Base-by-base conservation (phyloP, 2,113 vertebrate genomes). In the Barbus barbus region DNA sequence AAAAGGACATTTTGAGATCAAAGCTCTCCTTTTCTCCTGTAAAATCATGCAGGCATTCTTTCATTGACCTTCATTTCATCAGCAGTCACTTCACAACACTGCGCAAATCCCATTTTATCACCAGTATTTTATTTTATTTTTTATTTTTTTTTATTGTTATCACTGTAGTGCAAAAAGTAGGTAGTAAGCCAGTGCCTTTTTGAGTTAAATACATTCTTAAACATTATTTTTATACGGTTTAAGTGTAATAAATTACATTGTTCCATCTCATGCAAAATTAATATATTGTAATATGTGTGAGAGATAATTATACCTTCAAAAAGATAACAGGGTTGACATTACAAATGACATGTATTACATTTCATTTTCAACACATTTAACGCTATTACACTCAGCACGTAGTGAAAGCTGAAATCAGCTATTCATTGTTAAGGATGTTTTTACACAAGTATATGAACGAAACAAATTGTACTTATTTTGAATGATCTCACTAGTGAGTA, bases 1-100 rank as follows among this genome's bases (percentile, higher is more conserved):
- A 82, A 86, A 87, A 84, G 60, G 69, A 76, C 13, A 26, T 58
- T 84, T 72, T 81, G 51, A 71, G 60, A 85, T 84, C 76, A 74
- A 61, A 63, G 78, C 46, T 84, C 75, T 22, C 22, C 60, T 56
- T 44, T 78, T 53, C 58, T 83, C 36, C 0, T 18, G 20, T 74
- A 9, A 16, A 81, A 74, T 81, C 78, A 51, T 38, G 36, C 48
- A 69, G 56, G n/a, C n/a, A n/a, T n/a, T n/a, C n/a, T n/a, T n/a
- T n/a, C n/a, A 31, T 65, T 67, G 69, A 76, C 71, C 61, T 75
- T 60, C 71, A 76, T 20, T 84, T 72, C 33, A 46, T 51, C 61
- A 67, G 2, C 41, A 67, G 63, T 14, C 78, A 69, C 61, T 48
- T 65, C 78, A 53, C 61, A n/a, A 33, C 26, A 48, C 12, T 69